Evolutionary conservation across 2,888 invertebrate species (phyloP), one percentile per base, ranked within the genome.

Genomic region (Tupiocoris notatus): DNA sequence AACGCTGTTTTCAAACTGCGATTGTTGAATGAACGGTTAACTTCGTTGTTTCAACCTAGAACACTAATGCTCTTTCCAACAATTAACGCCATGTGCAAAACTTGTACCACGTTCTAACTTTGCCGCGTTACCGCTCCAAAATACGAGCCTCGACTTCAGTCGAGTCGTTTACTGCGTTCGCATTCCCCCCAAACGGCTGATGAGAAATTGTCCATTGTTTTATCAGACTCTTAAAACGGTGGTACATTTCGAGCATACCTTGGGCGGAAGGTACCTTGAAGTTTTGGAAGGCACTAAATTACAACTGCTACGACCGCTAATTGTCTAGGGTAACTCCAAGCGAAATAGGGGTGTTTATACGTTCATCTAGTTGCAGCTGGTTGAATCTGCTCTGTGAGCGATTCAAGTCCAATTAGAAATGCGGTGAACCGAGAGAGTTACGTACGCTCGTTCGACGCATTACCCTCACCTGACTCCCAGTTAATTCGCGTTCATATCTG

Each of bases 231-330:
- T 39, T 39, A 39, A 39, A 39, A 39, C 39, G 39, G 12, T 39
- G 12, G 39, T 39, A 39, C 39, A 59, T n/a, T 20, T 59, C n/a
- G 17, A 18, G 18, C 59, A 59, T 59, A 18, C n/a, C n/a, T n/a
- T n/a, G n/a, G 59, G 17, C 17, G 59, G n/a, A 57, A 65, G 39
- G n/a, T 65, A 65, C 17, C 2, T 57, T 56, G 67, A 24, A 56
- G 57, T 22, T 20, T 67, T 57, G 3, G 67, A 21, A 57, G 56
- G 57, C 57, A 57, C 56, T 67, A 67, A 67, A 22, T 67, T 54
- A 67, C 67, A 67, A 67, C 56, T 67, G 67, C 22, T 67, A 67
- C 56, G 20, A 67, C 67, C 67, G 67, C 67, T 67, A 67, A 67
- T 67, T 67, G 56, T 56, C 67, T 57, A 18, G 16, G 56, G 22